These are phyloP conservation scores for Hydrochoerus hydrochaeris DNA, from an alignment of 2,113 vertebrate species.

Conservation along the genomic window DNA sequence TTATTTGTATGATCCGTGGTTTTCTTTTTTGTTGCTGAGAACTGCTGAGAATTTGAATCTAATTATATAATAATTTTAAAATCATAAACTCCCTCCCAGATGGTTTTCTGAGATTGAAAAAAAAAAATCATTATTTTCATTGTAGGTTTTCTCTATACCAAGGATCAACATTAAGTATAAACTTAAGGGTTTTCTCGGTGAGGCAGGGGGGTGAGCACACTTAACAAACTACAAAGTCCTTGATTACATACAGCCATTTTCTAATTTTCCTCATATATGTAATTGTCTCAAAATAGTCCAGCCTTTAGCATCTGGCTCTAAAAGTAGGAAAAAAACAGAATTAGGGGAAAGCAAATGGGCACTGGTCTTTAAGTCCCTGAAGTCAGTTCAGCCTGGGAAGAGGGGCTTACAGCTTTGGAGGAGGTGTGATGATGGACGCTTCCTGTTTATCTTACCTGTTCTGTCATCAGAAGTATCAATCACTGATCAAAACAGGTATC, in stretches of 20 bases:
- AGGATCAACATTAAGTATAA: not conserved
- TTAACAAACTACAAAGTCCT: not conserved
- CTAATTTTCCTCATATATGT: not conserved
- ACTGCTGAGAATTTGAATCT: not conserved
- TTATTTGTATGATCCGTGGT: not conserved
- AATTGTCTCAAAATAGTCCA: not conserved
- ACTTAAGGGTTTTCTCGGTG: too few relatives aligned
- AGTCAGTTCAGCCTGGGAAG: too few relatives aligned
- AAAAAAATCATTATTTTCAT: not conserved
- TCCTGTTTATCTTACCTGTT: not conserved
- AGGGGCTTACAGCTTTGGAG: not conserved
- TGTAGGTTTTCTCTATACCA: not conserved
- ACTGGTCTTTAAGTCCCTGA: not conserved
- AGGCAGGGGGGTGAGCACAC: too few relatives aligned
- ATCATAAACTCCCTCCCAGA: not conserved
- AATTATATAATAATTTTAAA: not conserved
- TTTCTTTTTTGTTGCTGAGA: not conserved
- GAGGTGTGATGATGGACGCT: too few relatives aligned
- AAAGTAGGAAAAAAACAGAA: not conserved
- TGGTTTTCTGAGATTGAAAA: not conserved
- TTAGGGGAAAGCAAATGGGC: rapidly evolving
- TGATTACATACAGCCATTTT: not conserved
- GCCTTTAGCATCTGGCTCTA: not conserved
- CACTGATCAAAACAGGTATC: not conserved
- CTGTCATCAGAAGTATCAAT: not conserved